These are phyloP conservation scores for Osmerus mordax DNA, from an alignment of 2,113 vertebrate species.

Conservation along the genomic window DNA sequence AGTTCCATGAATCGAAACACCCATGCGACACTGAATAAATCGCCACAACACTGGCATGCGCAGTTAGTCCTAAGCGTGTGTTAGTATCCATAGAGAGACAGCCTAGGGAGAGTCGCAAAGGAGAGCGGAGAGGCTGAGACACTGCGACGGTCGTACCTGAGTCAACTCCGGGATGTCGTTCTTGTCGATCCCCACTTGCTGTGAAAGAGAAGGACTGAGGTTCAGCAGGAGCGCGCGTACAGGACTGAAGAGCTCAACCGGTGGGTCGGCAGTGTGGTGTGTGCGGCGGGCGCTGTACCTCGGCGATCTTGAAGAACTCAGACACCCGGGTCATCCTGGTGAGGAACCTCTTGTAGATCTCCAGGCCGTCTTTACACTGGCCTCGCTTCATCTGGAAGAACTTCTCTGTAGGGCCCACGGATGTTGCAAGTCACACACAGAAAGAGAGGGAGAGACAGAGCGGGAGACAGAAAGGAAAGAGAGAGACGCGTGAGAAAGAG, in stretches of 20 bases:
- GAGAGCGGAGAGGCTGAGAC: neutral
- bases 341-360: slow-evolving; percentile 98
- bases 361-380: slow-evolving; percentile 97
- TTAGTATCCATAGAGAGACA: neutral
- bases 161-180: slow-evolving; percentile 98
- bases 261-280: neutral
- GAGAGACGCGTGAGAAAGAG: too few species aligned
- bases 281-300: slow-evolving; percentile 71
- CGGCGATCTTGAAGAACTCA: slow-evolving; percentile 97
- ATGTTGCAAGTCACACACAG: neutral
- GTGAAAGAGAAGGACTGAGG: slow-evolving; percentile 55
- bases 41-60: slow-evolving; percentile 49
- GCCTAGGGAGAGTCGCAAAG: neutral
- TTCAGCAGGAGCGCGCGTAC: slow-evolving; percentile 2
- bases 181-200: slow-evolving; percentile 99
- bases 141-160: slow-evolving; percentile 76
- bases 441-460: too few species aligned
- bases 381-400: slow-evolving; percentile 99
- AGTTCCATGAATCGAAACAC: slow-evolving; percentile 11
- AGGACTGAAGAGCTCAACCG: neutral
- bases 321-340: slow-evolving; percentile 97
- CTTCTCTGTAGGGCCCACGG: slow-evolving; percentile 78
- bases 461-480: too few species aligned
- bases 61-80: slow-evolving; percentile 36
- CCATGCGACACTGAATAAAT: slow-evolving; percentile 48